Percentiles rank a stretch among this genome's conserved stretches.
phyloP scores from a whole-genome alignment of 2,113 vertebrate species.

The Emydura subglobosa region DNA sequence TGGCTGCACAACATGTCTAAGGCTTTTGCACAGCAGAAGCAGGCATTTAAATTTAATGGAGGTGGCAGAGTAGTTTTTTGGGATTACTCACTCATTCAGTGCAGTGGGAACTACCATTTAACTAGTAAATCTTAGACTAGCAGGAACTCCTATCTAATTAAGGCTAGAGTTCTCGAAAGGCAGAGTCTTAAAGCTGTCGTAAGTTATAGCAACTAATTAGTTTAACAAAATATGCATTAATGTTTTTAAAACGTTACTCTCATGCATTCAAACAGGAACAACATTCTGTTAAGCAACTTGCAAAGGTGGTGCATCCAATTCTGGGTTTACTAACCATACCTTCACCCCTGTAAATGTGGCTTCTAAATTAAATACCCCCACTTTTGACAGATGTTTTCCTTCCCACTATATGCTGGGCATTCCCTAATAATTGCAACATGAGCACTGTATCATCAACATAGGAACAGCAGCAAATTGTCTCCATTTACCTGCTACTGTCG shows the following conservation, averaged over 20 bases:
- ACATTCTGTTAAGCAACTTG: neutral
- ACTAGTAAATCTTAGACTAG: accelerated
- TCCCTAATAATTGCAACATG: accelerated
- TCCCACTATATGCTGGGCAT: neutral
- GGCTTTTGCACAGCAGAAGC: neutral
- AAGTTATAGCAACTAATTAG: accelerated
- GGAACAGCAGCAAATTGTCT: neutral
- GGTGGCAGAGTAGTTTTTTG: neutral
- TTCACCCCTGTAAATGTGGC: neutral
- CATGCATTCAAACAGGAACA: neutral
- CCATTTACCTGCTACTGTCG: neutral
- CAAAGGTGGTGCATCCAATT: neutral
- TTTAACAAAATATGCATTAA: neutral
- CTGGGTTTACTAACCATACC: neutral
- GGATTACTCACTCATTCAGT: neutral
- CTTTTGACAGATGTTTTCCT: neutral
- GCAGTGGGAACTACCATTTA: too few species aligned
- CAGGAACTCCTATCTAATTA: accelerated
- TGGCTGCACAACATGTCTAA: accelerated
- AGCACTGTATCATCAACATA: neutral
- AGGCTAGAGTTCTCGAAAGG: accelerated
- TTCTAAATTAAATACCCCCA: neutral
- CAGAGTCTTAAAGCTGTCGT: neutral
- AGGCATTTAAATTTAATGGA: neutral
- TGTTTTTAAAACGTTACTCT: neutral